Base-by-base conservation (phyloP, 2,797 vertebrate species). In the Tiaroga cobitis region DNA sequence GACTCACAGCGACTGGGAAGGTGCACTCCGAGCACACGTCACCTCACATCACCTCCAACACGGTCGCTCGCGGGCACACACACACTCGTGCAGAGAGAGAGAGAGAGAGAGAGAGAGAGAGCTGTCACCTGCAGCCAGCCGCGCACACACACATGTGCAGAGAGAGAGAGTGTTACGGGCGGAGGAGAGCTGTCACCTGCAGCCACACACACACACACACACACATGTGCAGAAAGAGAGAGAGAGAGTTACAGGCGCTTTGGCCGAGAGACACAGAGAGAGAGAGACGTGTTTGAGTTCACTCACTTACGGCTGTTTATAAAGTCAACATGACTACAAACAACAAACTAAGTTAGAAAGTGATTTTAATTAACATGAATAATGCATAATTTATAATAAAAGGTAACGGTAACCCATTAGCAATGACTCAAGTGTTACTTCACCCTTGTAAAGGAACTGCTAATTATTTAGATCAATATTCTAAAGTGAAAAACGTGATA, bases 21-120 rank as follows among this genome's bases (percentile, higher is more conserved):
- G 96, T 96, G 95, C 95, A 95, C 94, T 93, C 91, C 91, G 79
- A 96, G 95, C 95, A 90, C 94, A 94, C 94, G 95, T 96, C 95
- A 96, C 93, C 94, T 95, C 95, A 93, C 95, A 97, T 96, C 95
- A 97, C 92, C 91, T 80, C 70, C 43, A 80, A 81, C 49, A 21
- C 76, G 72, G 80, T 29, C 68, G 34, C 80, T 81, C 80, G 26
- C 54, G 26, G 69, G 59, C 68, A 43, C 43, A 46, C 43, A 46
- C 43, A 46, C 13, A 46, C 43, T 11, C 41, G 11, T 13, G 43
- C 43, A 43, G 43, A 43, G 43, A 43, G 41, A 43, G 41, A 29
- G 29, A 29, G 29, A 39, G 39, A 39, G 39, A 39, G 37, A 41
- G 41, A 41, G 61, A 72, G 79, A 75, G 75, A 84, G 85, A 86